Base-by-base conservation (phyloP, 2,797 vertebrate species). In the Anguilla obscura region DNA sequence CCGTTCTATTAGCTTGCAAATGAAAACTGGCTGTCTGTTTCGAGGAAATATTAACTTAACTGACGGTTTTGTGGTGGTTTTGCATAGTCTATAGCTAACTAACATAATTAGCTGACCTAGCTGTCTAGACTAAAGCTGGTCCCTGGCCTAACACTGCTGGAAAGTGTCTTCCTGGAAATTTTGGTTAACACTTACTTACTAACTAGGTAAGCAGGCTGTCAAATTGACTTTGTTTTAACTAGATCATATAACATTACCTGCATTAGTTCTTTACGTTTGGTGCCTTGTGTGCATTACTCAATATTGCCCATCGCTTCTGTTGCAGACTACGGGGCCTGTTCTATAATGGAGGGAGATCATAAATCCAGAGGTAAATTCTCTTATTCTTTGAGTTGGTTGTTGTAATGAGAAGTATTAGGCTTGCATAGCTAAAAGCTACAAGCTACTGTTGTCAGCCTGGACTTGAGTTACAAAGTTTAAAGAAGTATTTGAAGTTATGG, bases 351-450 rank as follows among this genome's bases (percentile, higher is more conserved):
- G 36, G 87, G 86, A 48, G 91, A 92, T 50, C 84, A 79, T 21
- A 91, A 90, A 90, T 86, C 91, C 88, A 92, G 90, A 93, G 92
- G 92, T 93, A 91, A 88, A 82, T 36, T 86, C 84, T 69, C 33
- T 71, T 84, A 69, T 71, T 30, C 56, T 66, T 66, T 84, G 36
- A 69, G 27, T 21, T 30, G 48, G 60, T 56, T 66, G 24, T 48
- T n/a, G 16, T 30, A 36, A 79, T 45, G n/a, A 69, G 21, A 24
- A 7, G 66, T 8, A 27, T 30, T 71, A 27, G 27, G 9, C 27
- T 9, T 27, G 66, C 16, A 40, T 6, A 21, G 16, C 40, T 36
- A 14, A 40, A 40, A 40, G 36, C 36, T 40, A 79, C 74, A 16
- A 8, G 36, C 36, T 36, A 45, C 71, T 16, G 10, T 14, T 76